phyloP scores from a whole-genome alignment of 1,140 invertebrate genomes.

The Acromyrmex charruanus region DNA sequence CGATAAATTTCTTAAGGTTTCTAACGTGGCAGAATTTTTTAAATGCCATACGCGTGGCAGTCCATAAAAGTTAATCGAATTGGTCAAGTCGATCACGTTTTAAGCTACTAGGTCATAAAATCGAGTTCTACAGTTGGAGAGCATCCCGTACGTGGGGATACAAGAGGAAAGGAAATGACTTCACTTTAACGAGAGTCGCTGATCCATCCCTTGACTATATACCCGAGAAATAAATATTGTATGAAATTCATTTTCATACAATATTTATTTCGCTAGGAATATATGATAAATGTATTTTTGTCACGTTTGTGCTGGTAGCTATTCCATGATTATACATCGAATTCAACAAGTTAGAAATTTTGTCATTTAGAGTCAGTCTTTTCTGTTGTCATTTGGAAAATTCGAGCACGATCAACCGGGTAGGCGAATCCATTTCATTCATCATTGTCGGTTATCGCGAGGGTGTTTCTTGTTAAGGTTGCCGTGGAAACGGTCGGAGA shows the following conservation, averaged over 20 bases:
- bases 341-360: not conserved
- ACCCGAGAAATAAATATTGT: not conserved
- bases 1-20: not conserved
- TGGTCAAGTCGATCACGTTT: constrained; percentile 37
- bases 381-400: not conserved
- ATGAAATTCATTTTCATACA: not conserved
- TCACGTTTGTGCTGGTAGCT: not conserved
- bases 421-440: constrained; percentile 59
- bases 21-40: not conserved
- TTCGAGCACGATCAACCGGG: not conserved
- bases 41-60: constrained; percentile 1
- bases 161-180: constrained; percentile 66
- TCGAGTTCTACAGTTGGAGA: constrained; percentile 42
- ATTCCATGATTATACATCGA: not conserved
- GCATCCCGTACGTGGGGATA: not conserved
- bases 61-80: constrained; percentile 41
- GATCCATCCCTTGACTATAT: too few species aligned
- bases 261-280: not conserved
- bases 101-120: constrained; percentile 44
- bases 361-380: not conserved
- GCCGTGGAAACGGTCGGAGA: constrained; percentile 83
- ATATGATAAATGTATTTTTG: not conserved
- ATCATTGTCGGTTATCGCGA: constrained; percentile 74
- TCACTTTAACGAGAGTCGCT: not conserved
- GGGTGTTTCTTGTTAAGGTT: constrained; percentile 85